Percentiles rank a stretch among this genome's conserved stretches.
These are phyloP conservation scores for Bacillus rossius DNA, from an alignment of 1,140 invertebrate species.

Conservation along the genomic window DNA sequence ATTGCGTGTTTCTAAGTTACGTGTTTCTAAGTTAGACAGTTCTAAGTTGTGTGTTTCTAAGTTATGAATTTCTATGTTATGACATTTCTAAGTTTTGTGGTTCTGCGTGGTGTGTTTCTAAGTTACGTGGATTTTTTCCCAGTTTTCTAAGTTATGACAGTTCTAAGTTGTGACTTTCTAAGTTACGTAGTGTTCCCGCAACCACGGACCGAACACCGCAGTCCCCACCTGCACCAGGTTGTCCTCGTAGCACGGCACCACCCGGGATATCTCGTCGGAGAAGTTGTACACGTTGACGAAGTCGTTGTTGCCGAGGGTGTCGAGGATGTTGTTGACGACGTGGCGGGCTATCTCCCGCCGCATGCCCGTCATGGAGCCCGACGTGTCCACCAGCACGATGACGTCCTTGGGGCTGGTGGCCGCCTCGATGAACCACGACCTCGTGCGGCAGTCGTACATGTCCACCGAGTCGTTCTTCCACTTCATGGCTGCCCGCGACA, in stretches of 20 bases:
- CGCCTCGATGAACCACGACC: constrained; percentile 94
- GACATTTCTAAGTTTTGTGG: too few species aligned
- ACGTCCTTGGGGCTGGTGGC: constrained; percentile 96
- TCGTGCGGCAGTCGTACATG: constrained; percentile 81
- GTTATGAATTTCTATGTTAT: too few species aligned
- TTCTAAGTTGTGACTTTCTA: too few species aligned
- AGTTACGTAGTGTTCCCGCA: too few species aligned
- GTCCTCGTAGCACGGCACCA: constrained; percentile 84
- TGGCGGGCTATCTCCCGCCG: constrained; percentile 90
- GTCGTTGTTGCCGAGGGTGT: constrained; percentile 97
- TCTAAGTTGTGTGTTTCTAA: too few species aligned
- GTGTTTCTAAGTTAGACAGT: too few species aligned
- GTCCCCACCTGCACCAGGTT: constrained; percentile 69
- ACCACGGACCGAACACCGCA: too few species aligned
- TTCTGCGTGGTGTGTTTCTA: too few species aligned
- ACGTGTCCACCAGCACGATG: constrained; percentile 89
- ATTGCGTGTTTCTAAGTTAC: too few species aligned
- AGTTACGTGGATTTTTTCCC: too few species aligned
- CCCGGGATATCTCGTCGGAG: constrained; percentile 64
- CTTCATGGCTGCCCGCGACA: constrained; percentile 48
- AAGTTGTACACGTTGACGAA: constrained; percentile 95
- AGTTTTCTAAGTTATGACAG: too few species aligned
- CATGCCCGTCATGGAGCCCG: constrained; percentile 90
- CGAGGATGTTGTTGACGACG: constrained; percentile 90
- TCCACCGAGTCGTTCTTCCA: constrained; percentile 70